These are phyloP conservation scores for Scomber scombrus DNA, from an alignment of 2,113 vertebrate species.

Conservation along the genomic window DNA sequence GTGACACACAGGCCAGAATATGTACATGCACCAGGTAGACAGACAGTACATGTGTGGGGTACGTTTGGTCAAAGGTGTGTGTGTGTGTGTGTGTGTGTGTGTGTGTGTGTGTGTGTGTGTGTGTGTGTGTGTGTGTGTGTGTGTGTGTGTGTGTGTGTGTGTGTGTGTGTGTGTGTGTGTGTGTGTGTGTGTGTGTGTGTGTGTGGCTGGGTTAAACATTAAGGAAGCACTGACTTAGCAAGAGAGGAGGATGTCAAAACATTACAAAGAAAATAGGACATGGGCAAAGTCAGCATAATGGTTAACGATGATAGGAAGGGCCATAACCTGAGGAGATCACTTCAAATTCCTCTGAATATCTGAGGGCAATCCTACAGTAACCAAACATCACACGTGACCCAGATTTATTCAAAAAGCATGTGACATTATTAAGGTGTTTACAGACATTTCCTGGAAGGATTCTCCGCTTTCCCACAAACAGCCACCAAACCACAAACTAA, in stretches of 20 bases:
- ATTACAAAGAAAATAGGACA: slow-evolving; percentile 38
- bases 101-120: neutral
- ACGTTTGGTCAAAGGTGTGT: neutral
- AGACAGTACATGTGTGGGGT: neutral
- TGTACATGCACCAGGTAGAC: neutral
- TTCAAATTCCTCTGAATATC: slow-evolving; percentile 2
- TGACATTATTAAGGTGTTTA: too few relatives aligned
- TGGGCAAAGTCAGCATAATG: slow-evolving; percentile 45
- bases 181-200: neutral
- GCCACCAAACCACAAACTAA: neutral
- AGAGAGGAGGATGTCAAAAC: slow-evolving; percentile 55
- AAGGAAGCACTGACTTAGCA: slow-evolving; percentile 55
- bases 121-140: neutral
- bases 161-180: neutral
- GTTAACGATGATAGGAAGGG: slow-evolving; percentile 48
- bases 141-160: neutral
- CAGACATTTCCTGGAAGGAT: neutral
- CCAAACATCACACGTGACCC: neutral
- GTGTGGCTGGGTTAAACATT: slow-evolving; percentile 42
- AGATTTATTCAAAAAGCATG: neutral
- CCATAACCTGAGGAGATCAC: slow-evolving; percentile 27
- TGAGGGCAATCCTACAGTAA: slow-evolving; percentile 2
- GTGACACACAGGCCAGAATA: too few relatives aligned
- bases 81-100: neutral
- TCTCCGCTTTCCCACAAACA: neutral